These are phyloP conservation scores for Drosophila yakuba DNA, from an alignment of 1,140 invertebrate species.

Conservation along the genomic window DNA sequence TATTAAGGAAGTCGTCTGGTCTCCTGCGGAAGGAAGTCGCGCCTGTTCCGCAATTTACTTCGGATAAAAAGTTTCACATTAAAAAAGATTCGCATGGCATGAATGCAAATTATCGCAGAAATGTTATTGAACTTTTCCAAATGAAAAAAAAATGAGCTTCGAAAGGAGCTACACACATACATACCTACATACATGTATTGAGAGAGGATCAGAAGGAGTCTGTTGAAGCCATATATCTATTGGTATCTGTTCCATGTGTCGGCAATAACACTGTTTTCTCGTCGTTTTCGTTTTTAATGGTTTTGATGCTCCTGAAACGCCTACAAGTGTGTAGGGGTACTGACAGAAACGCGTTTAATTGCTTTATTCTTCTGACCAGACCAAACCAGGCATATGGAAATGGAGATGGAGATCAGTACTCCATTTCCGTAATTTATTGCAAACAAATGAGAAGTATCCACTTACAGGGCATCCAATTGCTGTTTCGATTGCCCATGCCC, in stretches of 20 bases:
- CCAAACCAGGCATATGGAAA: conserved; percentile 32
- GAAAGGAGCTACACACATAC: not conserved
- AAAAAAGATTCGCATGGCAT: conserved; percentile 4
- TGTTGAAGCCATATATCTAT: conserved; percentile 14
- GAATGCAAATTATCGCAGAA: conserved; percentile 62
- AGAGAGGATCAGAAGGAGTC: not conserved
- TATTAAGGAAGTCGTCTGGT: conserved; percentile 47
- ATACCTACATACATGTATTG: not conserved
- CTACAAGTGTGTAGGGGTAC: conserved; percentile 29
- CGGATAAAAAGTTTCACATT: conserved; percentile 15
- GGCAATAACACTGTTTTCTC: conserved; percentile 55
- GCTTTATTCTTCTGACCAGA: conserved; percentile 51
- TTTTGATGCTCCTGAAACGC: conserved; percentile 18
- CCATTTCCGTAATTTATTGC: conserved; percentile 70
- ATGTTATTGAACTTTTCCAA: conserved; percentile 66
- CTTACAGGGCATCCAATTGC: conserved; percentile 57
- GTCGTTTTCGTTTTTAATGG: conserved; percentile 17
- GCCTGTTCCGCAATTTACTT: conserved; percentile 33
- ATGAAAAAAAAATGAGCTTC: not conserved
- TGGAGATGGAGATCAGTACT: conserved; percentile 19
- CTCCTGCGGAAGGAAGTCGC: conserved; percentile 70
- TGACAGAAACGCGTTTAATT: conserved; percentile 58
- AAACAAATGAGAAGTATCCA: conserved; percentile 78
- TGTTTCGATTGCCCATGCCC: conserved; percentile 16
- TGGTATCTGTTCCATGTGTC: conserved; percentile 65